A percentile compares a stretch with the other conserved stretches of the same genome.
Evolutionary conservation across 2,113 vertebrate genomes (phyloP).

Genomic region (Pelusios castaneus): DNA sequence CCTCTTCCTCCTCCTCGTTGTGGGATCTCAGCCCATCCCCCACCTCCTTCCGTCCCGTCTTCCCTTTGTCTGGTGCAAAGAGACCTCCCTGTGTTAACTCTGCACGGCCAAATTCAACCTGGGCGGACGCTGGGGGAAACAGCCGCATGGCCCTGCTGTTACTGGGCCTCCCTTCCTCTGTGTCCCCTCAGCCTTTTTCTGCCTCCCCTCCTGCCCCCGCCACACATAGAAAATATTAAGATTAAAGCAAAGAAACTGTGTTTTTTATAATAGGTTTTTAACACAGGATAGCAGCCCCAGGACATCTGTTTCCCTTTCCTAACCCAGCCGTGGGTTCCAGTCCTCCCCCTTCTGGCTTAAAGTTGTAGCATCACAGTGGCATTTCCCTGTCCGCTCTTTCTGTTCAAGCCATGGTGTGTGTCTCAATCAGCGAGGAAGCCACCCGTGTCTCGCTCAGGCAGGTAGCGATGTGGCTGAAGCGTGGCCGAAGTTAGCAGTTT

Average conservation of each 20-base stretch:
- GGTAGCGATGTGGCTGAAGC: neutral
- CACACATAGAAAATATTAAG: neutral
- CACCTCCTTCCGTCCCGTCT: conserved; percentile 5
- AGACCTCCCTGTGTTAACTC: neutral
- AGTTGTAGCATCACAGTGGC: neutral
- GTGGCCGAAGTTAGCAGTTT: neutral
- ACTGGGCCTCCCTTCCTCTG: neutral
- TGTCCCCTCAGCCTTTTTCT: neutral
- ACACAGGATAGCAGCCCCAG: conserved; percentile 62
- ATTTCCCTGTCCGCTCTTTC: neutral
- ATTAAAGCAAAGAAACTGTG: conserved; percentile 47
- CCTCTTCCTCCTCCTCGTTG: neutral
- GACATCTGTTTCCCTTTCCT: neutral
- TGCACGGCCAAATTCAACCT: neutral
- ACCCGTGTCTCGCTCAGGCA: neutral
- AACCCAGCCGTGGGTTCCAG: neutral
- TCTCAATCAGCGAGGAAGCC: too few species aligned
- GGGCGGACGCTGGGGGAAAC: neutral
- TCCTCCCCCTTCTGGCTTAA: neutral
- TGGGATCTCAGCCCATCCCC: neutral
- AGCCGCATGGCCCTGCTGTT: neutral
- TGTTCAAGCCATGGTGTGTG: neutral
- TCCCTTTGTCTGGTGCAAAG: conserved; percentile 66
- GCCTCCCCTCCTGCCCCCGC: too few species aligned
- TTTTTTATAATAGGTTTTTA: conserved; percentile 78